Evolutionary conservation across 2,797 vertebrate species (phyloP).

Genomic region (Melanotaenia boesemani): DNA sequence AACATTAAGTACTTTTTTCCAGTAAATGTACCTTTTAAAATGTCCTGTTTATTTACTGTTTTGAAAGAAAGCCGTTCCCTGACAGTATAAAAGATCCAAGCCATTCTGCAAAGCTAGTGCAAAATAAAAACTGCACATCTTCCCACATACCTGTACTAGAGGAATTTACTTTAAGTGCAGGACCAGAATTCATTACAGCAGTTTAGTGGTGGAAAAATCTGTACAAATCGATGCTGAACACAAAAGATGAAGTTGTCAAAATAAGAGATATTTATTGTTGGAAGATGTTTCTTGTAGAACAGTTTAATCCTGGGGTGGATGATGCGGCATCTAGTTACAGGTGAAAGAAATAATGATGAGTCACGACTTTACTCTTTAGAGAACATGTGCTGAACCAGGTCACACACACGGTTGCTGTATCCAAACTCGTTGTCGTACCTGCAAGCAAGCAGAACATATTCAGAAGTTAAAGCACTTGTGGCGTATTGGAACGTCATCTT

Average conservation of each 20-base stretch:
- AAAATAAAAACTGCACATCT: too few species aligned
- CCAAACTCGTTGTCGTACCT: conserved; percentile 97
- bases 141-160: too few species aligned
- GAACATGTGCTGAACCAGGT: conserved; percentile 90
- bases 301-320: conserved; percentile 20
- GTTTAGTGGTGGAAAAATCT: conserved; percentile 6
- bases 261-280: not conserved
- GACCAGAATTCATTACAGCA: conserved; percentile 19
- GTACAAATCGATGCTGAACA: not conserved
- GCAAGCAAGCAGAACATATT: conserved; percentile 1
- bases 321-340: conserved; percentile 25
- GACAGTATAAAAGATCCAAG: too few species aligned
- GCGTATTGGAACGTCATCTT: not conserved
- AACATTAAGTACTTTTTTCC: too few species aligned
- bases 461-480: not conserved
- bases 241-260: not conserved
- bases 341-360: not conserved
- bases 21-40: too few species aligned
- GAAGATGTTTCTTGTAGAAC: not conserved
- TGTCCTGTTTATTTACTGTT: too few species aligned
- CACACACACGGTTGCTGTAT: conserved; percentile 93
- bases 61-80: too few species aligned
- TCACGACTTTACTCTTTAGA: conserved; percentile 85
- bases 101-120: too few species aligned
- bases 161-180: not conserved